Evolutionary conservation across 2,797 vertebrate genomes (phyloP).

Genomic region (Pseudocheirus occidentalis): DNA sequence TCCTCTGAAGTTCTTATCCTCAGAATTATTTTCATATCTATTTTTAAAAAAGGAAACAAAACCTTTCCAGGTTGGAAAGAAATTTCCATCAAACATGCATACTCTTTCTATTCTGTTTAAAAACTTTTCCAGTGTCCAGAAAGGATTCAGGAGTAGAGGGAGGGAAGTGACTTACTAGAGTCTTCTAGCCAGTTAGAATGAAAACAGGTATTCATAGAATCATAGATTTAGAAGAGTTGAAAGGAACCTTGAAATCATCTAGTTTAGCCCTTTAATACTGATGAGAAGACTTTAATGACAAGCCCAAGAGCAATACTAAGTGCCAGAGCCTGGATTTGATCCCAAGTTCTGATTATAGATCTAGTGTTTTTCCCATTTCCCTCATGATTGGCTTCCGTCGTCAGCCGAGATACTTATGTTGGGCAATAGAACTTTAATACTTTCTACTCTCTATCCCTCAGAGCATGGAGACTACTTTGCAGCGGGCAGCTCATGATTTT

Average conservation of each 20-base stretch:
- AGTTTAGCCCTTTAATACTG: background rate
- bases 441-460: background rate
- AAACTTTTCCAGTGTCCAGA: background rate
- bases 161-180: background rate
- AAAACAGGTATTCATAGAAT: background rate
- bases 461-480: background rate
- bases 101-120: background rate
- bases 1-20: background rate
- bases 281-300: background rate
- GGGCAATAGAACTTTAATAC: background rate
- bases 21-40: background rate
- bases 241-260: background rate
- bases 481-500: background rate
- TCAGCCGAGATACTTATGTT: background rate
- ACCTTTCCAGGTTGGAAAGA: background rate
- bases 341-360: background rate
- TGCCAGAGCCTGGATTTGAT: background rate
- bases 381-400: background rate
- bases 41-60: background rate
- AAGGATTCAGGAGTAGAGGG: background rate
- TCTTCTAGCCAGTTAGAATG: background rate
- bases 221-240: background rate
- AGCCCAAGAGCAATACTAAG: background rate
- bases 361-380: background rate
- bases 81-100: background rate